Percentiles rank a stretch among this genome's conserved stretches.
phyloP scores from a whole-genome alignment of 2,888 invertebrate genomes.

The Tachystola acroxantha region DNA sequence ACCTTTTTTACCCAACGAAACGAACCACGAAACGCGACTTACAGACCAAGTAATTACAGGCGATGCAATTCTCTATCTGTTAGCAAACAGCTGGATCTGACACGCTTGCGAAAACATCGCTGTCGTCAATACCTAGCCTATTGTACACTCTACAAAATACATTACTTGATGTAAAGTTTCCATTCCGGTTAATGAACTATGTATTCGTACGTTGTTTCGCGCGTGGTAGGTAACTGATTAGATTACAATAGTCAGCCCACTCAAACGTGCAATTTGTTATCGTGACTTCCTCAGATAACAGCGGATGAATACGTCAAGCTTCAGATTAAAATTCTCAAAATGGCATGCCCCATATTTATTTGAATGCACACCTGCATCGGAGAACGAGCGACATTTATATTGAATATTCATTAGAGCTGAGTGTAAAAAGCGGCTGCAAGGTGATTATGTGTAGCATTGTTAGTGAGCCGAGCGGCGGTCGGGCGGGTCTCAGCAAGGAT shows the following conservation, averaged over 20 bases:
- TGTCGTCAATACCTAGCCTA: conserved; percentile 24
- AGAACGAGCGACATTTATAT: background rate
- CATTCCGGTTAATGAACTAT: conserved; percentile 58
- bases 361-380: conserved; percentile 3
- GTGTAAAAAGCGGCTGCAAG: conserved; percentile 8
- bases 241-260: conserved; percentile 41
- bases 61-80: conserved; percentile 37
- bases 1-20: conserved; percentile 37
- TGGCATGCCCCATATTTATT: background rate
- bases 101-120: conserved; percentile 36
- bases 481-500: conserved; percentile 63
- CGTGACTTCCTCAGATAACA: conserved; percentile 40
- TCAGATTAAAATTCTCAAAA: conserved; percentile 14
- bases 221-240: conserved; percentile 47
- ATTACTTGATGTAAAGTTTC: conserved; percentile 30
- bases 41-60: conserved; percentile 27
- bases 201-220: conserved; percentile 32
- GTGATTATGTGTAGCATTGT: conserved; percentile 24
- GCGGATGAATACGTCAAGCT: conserved; percentile 27
- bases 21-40: conserved; percentile 32
- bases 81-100: conserved; percentile 27
- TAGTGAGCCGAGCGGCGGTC: conserved; percentile 30
- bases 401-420: conserved; percentile 4
- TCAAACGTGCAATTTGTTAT: conserved; percentile 45
- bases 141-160: conserved; percentile 23